Evolutionary conservation across 2,113 vertebrate species (phyloP), one percentile per base, ranked within the genome.

Genomic region (Progne subis): DNA sequence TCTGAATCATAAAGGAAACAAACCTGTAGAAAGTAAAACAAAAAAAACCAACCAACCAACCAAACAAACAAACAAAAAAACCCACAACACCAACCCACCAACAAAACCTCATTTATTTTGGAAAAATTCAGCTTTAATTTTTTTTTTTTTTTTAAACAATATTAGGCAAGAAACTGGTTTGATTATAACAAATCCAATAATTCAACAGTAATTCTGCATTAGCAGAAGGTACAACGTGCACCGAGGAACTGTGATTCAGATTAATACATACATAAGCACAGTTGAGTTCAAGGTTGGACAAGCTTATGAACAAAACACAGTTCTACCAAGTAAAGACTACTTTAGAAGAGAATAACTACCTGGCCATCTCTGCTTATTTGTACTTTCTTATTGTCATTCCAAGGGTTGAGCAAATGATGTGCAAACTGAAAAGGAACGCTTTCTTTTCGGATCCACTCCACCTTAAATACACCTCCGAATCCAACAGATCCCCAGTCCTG

Each of bases 281-380:
- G 20, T 0, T 32, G 10, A 82, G 16, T 52, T 75, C 20, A 94
- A 43, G 6, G 25, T 16, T 68, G 71, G 78, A 56, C 3, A 75
- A 87, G 5, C 4, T 68, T 74, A 56, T 16, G 61, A 91, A 41
- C 10, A 68, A 68, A 20, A 88, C 3, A 24, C 6, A 26, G 29
- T 14, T 70, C 31, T n/a, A 57, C 4, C 9, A 59, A 41, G 18
- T 41, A 60, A 68, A 91, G 26, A 49, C 2, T 5, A 84, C 18
- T 82, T 52, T 7, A 61, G 16, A 75, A 69, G 24, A 60, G 5
- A 78, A 1, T 29, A 70, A 71, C 12, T 97, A 99, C 99, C 98
- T 99, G 99, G 63, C 99, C 99, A 81, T 99, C 99, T 92, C 99
- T 98, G 98, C 99, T 99, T 97, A 99, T 98, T 90, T 99, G 99